Conservation (phyloP, 2,797 vertebrate genomes). For the Masticophis lateralis region DNA sequence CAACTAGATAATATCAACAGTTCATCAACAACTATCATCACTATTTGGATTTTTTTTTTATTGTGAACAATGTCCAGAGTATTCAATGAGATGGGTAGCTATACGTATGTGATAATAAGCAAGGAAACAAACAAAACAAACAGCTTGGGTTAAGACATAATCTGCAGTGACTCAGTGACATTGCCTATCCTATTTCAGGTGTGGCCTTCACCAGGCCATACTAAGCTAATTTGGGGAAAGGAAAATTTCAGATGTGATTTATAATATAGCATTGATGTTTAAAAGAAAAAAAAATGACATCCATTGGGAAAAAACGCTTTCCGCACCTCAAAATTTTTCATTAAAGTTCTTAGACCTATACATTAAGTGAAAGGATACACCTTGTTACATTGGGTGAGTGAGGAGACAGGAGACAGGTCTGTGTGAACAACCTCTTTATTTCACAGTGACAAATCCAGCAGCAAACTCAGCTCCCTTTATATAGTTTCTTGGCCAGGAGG, state of each 20-base stretch:
- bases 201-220: neutral
- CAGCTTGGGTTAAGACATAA: neutral
- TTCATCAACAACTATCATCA: neutral
- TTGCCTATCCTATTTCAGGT: neutral
- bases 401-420: no score
- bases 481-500: no score
- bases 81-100: neutral
- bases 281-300: neutral
- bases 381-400: no score
- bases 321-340: neutral
- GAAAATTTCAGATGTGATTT: neutral
- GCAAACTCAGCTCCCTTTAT: no score
- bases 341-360: neutral
- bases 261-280: neutral
- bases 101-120: neutral
- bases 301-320: neutral
- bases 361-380: neutral
- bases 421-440: no score
- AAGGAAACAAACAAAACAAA: neutral
- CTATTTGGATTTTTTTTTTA: neutral
- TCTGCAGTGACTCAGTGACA: neutral
- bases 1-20: neutral
- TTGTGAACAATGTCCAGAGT: neutral
- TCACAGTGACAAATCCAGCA: no score
- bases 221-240: neutral